Base-by-base conservation (phyloP, 2,797 vertebrate genomes). In the Coregonus suidteri region DNA sequence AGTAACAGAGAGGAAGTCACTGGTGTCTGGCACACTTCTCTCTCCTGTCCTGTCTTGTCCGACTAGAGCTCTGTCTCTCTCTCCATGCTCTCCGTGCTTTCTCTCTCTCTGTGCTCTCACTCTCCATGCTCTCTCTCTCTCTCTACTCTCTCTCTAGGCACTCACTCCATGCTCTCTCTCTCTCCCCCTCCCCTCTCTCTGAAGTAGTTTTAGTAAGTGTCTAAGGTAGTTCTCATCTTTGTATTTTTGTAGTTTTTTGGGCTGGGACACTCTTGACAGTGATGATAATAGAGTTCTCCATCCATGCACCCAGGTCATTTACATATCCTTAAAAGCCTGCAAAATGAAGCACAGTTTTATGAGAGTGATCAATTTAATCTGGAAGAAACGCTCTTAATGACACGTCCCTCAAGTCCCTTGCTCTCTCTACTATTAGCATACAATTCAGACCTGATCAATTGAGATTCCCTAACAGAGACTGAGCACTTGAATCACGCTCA, bases 241-340 rank as follows among this genome's bases (percentile, higher is more conserved):
- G 81, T 41, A 81, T 81, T 52, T 82, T 62, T 35, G 65, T 13
- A 88, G 20, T 87, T 14, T 87, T 86, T 51, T 30, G 76, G 59
- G 77, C 75, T 74, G 80, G 73, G 71, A 70, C 41, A 25, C 72
- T 82, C 5, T 3, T 83, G 81, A 89, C 84, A 72, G 70, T 1
- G 75, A 75, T 78, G 75, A 77, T 90, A 86, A 90, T 89, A 78
- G 79, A 88, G 41, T 16, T 78, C 59, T 70, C 73, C 74, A 86
- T 91, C 85, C 77, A 79, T 87, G 82, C 76, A 77, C 20, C 18
- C 6, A 66, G 41, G 77, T 86, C 75, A 87, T 91, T 89, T 90
- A 83, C 86, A 89, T 89, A 88, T 85, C 81, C 86, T 84, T 91
- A 87, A 91, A 92, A 90, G 77, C 84, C 80, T 73, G 78, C 81